Conservation (phyloP, 2,888 invertebrate genomes). For the Notocelia uddmanniana region DNA sequence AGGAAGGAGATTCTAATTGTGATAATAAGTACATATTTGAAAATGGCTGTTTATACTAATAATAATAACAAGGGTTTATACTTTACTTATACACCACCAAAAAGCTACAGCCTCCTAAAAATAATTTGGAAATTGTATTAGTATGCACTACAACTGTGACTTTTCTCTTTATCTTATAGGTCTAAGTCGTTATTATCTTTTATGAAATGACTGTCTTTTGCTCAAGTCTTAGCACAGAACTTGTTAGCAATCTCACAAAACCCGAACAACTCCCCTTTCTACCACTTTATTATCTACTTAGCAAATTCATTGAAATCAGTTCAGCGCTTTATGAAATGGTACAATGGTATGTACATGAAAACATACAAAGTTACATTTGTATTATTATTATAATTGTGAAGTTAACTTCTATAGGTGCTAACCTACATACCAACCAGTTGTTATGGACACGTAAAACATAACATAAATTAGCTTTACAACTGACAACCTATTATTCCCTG, state of each 20-base stretch:
- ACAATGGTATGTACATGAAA: background rate
- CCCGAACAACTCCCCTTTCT: too few relatives aligned
- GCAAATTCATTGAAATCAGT: background rate
- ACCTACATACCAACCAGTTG: background rate
- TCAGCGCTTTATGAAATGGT: background rate
- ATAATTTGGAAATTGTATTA: too few relatives aligned
- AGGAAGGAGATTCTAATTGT: background rate
- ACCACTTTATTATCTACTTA: background rate
- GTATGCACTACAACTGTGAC: too few relatives aligned
- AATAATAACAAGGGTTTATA: too few relatives aligned
- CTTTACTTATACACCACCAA: too few relatives aligned
- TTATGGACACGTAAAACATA: constrained; percentile 12
- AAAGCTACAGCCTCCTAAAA: too few relatives aligned
- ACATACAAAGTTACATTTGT: background rate
- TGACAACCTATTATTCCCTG: constrained; percentile 18
- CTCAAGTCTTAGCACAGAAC: too few relatives aligned
- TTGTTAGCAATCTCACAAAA: too few relatives aligned
- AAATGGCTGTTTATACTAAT: background rate
- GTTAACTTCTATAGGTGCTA: constrained; percentile 1
- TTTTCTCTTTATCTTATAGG: background rate
- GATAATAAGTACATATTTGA: background rate
- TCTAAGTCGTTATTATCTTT: background rate
- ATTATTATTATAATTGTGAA: background rate
- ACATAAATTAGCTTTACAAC: constrained; percentile 28
- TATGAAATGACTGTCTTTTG: background rate